Conservation (phyloP, 2,888 invertebrate genomes). For the Tenthredo livida region DNA sequence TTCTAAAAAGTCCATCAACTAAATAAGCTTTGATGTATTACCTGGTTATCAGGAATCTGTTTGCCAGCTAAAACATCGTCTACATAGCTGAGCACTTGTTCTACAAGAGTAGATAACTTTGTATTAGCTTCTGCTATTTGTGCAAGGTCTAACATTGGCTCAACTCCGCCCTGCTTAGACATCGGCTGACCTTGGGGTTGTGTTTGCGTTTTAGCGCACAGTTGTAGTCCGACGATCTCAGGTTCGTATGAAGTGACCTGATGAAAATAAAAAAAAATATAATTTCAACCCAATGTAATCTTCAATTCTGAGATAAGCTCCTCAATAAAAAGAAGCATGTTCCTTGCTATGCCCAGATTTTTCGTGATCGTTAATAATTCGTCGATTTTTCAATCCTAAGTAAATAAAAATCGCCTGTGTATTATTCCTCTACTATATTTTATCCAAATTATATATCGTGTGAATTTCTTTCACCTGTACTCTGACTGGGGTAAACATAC, state of each 20-base stretch:
- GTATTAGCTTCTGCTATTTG: constrained; percentile 93
- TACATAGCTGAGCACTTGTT: constrained; percentile 91
- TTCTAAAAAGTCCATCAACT: background rate
- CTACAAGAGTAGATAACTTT: constrained; percentile 88
- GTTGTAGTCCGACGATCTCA: constrained; percentile 90
- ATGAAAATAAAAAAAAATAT: background rate
- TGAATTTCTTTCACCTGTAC: constrained; percentile 81
- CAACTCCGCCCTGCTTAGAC: constrained; percentile 82
- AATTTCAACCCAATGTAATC: background rate
- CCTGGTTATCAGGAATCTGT: constrained; percentile 87
- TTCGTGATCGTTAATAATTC: background rate
- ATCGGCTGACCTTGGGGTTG: constrained; percentile 78
- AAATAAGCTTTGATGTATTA: constrained; percentile 54
- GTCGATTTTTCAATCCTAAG: background rate
- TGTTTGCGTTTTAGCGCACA: constrained; percentile 89
- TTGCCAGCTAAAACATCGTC: constrained; percentile 94
- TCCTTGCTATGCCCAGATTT: background rate
- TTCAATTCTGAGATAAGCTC: background rate
- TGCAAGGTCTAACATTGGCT: constrained; percentile 86
- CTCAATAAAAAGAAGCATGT: background rate
- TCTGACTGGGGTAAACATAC: constrained; percentile 97
- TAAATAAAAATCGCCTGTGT: background rate
- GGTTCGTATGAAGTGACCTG: constrained; percentile 92
- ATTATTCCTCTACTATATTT: background rate
- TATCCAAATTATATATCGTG: background rate